Conservation (phyloP, 2,888 invertebrate genomes). For the Pelosia muscerda region DNA sequence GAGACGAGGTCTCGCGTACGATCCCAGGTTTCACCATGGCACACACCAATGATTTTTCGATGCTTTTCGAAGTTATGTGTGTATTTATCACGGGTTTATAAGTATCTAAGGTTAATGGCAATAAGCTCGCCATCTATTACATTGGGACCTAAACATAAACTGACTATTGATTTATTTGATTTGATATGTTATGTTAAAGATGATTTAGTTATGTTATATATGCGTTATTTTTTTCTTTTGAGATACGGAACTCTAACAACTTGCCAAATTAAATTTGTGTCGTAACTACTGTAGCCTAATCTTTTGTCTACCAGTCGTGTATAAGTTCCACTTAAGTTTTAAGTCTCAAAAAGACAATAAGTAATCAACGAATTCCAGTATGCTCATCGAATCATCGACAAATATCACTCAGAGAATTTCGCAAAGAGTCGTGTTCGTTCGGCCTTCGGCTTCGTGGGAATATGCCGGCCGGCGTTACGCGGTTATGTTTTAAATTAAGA, state of each 20-base stretch:
- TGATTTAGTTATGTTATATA: too few relatives aligned
- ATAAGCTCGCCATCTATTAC: too few relatives aligned
- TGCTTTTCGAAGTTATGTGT: too few relatives aligned
- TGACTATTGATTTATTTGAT: too few relatives aligned
- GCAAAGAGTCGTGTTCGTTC: constrained; percentile 44
- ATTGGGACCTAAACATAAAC: too few relatives aligned
- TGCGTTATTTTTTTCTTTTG: neutral
- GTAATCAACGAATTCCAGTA: constrained; percentile 15
- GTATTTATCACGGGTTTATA: too few relatives aligned
- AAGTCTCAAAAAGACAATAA: constrained; percentile 5
- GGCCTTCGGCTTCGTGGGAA: constrained; percentile 52
- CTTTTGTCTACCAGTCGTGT: neutral
- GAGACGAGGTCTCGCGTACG: too few relatives aligned
- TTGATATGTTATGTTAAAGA: too few relatives aligned
- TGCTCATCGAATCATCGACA: constrained; percentile 15
- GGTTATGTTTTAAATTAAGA: constrained; percentile 23
- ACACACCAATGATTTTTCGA: too few relatives aligned
- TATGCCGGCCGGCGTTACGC: constrained; percentile 50
- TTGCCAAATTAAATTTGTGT: neutral
- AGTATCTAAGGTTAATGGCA: too few relatives aligned
- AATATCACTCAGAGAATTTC: constrained; percentile 22
- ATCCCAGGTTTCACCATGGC: too few relatives aligned
- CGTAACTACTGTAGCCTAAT: neutral
- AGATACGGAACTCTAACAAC: neutral
- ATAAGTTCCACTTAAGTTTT: constrained; percentile 5